Percentiles rank a stretch among this genome's conserved stretches.
phyloP scores from a whole-genome alignment of 2,113 vertebrate genomes.

The Cephalopterus ornatus region DNA sequence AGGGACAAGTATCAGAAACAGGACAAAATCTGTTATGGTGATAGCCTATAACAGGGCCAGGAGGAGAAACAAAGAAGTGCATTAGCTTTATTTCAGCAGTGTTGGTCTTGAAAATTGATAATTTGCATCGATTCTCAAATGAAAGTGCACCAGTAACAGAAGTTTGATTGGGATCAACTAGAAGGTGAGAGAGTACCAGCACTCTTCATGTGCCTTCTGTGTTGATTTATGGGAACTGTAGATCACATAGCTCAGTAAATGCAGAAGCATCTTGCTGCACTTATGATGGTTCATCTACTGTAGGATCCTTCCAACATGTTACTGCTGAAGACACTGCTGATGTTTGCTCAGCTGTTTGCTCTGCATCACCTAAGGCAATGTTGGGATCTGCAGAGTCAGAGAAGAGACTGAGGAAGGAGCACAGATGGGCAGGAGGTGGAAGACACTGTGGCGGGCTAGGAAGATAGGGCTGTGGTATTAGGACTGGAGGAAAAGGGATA shows the following conservation, averaged over 20 bases:
- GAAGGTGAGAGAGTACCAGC: not conserved
- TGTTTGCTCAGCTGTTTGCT: not conserved
- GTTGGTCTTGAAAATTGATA: not conserved
- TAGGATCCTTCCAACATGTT: not conserved
- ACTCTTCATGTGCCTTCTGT: accelerated
- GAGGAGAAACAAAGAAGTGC: not conserved
- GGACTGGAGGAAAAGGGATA: not conserved
- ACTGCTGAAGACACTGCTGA: not conserved
- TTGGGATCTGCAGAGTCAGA: not conserved
- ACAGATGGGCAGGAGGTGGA: not conserved
- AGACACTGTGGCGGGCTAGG: not conserved
- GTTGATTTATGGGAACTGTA: accelerated
- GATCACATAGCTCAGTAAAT: not conserved
- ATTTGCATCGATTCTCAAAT: not conserved
- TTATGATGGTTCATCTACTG: not conserved
- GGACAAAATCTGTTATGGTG: not conserved
- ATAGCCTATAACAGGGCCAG: not conserved
- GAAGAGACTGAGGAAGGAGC: not conserved
- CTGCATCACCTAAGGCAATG: not conserved
- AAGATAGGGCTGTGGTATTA: not conserved
- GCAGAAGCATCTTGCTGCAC: not conserved
- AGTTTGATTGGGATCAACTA: accelerated
- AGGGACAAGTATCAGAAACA: not conserved
- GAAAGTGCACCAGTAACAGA: not conserved
- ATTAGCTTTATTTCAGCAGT: not conserved